Conservation (phyloP, 2,797 vertebrate genomes). For the Squalus acanthias region DNA sequence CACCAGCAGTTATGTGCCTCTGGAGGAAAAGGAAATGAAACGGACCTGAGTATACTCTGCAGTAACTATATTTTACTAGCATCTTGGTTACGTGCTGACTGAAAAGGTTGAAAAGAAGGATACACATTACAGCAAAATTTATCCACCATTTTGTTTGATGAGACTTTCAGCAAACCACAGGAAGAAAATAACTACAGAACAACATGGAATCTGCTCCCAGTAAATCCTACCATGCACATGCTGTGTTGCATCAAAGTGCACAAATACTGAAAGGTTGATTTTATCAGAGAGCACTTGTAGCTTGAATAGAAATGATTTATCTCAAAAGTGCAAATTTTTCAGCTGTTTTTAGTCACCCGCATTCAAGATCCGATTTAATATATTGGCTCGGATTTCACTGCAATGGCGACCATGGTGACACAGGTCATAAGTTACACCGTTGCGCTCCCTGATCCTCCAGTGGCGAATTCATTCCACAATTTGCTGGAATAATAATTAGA, state of each 20-base stretch:
- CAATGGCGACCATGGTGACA: neutral
- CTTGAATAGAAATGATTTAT: neutral
- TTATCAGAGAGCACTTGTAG: neutral
- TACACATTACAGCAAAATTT: neutral
- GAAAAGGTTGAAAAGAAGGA: slow-evolving; percentile 25
- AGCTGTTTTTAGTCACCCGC: neutral
- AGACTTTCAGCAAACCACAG: neutral
- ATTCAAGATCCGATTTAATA: neutral
- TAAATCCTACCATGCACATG: neutral
- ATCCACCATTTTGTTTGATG: neutral
- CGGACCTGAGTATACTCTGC: neutral
- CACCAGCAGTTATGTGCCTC: slow-evolving; percentile 7
- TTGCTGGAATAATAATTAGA: neutral
- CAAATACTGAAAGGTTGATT: neutral
- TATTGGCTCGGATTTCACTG: neutral
- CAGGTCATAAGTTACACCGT: neutral
- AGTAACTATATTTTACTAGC: neutral
- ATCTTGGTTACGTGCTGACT: neutral
- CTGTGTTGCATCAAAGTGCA: neutral
- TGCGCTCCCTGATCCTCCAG: neutral
- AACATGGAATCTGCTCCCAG: neutral
- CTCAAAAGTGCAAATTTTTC: neutral
- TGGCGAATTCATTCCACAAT: neutral
- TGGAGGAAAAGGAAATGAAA: slow-evolving; percentile 13
- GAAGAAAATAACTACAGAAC: neutral